These are phyloP conservation scores for Chelonus insularis DNA, from an alignment of 1,140 invertebrate genomes.

Conservation along the genomic window DNA sequence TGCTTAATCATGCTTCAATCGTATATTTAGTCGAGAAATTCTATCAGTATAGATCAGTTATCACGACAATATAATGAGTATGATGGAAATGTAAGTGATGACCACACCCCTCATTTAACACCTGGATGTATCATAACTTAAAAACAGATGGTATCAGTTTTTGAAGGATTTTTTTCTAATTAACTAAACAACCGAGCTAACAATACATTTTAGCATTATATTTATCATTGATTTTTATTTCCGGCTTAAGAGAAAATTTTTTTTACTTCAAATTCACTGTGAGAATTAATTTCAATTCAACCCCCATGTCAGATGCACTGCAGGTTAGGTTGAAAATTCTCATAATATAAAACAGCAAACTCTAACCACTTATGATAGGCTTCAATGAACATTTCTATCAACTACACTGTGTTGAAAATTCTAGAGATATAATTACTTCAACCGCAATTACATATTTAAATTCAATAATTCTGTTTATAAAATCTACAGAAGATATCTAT, in stretches of 20 bases:
- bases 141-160: constrained; percentile 18
- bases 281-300: constrained; percentile 10
- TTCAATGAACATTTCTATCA: constrained; percentile 12
- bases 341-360: constrained; percentile 25
- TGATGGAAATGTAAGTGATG: neutral
- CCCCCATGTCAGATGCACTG: neutral
- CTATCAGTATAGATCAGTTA: neutral
- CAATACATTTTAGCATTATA: no score
- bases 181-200: no score
- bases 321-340: constrained; percentile 12
- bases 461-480: no score
- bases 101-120: constrained; percentile 38
- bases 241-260: neutral
- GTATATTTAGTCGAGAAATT: no score
- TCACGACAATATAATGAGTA: neutral
- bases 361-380: neutral
- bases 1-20: no score
- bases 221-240: no score
- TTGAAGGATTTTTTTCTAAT: no score
- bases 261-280: constrained; percentile 17
- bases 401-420: neutral
- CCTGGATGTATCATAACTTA: constrained; percentile 27
- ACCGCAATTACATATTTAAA: no score
- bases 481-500: no score
- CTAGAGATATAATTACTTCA: neutral